These are phyloP conservation scores for Euphydryas editha DNA, from an alignment of 2,888 invertebrate species.

Conservation along the genomic window DNA sequence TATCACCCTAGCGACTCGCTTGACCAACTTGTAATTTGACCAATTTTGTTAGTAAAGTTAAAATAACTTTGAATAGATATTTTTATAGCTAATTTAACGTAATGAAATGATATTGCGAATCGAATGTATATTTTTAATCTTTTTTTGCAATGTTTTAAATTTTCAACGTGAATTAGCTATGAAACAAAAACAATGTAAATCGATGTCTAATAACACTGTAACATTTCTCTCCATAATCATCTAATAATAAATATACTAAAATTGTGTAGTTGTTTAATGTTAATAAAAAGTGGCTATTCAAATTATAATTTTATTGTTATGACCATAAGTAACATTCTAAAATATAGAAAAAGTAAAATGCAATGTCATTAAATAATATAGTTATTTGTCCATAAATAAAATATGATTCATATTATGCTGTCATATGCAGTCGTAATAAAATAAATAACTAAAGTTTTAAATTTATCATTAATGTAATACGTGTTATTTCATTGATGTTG, in stretches of 20 bases:
- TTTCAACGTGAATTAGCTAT: no score
- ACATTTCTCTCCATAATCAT: not conserved
- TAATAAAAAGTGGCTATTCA: not conserved
- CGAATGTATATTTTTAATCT: no score
- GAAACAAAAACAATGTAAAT: not conserved
- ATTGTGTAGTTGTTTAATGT: not conserved
- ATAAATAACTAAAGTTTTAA: conserved; percentile 20
- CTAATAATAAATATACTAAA: not conserved
- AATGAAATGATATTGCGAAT: no score
- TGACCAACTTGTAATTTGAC: not conserved
- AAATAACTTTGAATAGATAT: no score
- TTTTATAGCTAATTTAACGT: no score
- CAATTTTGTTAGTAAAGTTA: not conserved
- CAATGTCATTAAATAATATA: not conserved
- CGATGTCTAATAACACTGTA: not conserved
- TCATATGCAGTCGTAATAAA: conserved; percentile 11
- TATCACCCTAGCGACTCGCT: not conserved
- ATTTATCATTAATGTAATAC: conserved; percentile 28
- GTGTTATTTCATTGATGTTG: conserved; percentile 62
- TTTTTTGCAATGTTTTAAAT: no score
- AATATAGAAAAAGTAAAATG: not conserved
- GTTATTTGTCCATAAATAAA: not conserved
- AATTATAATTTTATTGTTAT: conserved; percentile 2
- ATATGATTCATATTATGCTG: not conserved
- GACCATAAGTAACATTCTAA: not conserved